Evolutionary conservation across 2,113 vertebrate species (phyloP), one percentile per base, ranked within the genome.

Genomic region (Vidua chalybeata): DNA sequence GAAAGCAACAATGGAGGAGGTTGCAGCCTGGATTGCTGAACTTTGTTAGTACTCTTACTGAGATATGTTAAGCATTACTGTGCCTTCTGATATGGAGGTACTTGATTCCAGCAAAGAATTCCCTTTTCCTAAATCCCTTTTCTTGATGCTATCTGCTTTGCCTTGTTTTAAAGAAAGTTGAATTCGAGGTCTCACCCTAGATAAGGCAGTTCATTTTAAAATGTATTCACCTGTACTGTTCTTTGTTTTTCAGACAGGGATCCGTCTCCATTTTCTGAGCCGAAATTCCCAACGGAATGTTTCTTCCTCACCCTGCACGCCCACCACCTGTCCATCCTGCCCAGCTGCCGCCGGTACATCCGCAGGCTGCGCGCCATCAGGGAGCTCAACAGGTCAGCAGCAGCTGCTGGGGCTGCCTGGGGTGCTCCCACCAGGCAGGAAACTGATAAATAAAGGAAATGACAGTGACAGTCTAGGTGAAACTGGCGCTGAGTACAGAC

Each of bases 281-380:
- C 99, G 8, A 99, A 99, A 94, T 99, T 99, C 96, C 99, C 99
- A 4, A 99, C 99, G 0, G 99, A 99, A 89, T 99, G 99, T 96
- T 99, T 99, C 98, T 99, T 99, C 95, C 97, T 99, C 62, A 99
- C 99, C 2, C 98, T 99, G 94, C 99, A 99, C 13, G 97, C 99
- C 48, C 99, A 99, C 92, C 99, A 99, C 94, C 98, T 99, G 92
- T 99, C 99, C 37, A 98, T 99, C 92, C 97, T 99, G 92, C 99
- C 99, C 2, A 98, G 99, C 82, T 99, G 99, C 96, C 98, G 99
- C 1, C 99, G 99, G 17, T 99, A 99, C 89, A 99, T 99, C 54
- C 99, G 99, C 14, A 98, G 99, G 22, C 98, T 99, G 78, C 97
- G 99, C 13, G 99, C 99, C 94, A 99, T 99, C 96, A 97, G 99